phyloP scores from a whole-genome alignment of 2,888 invertebrate species.

The Torymus aiolomorphi region DNA sequence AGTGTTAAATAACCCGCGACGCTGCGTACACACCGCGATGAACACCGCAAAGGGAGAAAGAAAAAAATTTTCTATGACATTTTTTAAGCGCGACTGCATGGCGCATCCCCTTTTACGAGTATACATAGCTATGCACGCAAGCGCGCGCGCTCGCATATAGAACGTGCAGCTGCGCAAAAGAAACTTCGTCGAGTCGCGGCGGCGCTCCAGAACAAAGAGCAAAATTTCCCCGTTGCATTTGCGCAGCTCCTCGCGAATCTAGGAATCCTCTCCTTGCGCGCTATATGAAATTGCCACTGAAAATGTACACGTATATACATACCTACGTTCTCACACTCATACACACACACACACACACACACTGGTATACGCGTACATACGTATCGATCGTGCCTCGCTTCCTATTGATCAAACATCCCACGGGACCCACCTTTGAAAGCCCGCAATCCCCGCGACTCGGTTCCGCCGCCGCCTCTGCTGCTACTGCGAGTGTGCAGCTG shows the following conservation, averaged over 20 bases:
- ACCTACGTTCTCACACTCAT: background rate
- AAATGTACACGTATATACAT: slow-evolving; percentile 14
- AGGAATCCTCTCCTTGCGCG: background rate
- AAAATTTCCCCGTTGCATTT: background rate
- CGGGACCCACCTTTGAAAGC: slow-evolving; percentile 46
- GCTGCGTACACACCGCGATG: too few relatives aligned
- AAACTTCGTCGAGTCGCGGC: background rate
- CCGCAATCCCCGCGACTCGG: slow-evolving; percentile 38
- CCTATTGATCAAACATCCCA: slow-evolving; percentile 57
- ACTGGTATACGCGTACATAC: background rate
- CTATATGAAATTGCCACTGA: slow-evolving; percentile 13
- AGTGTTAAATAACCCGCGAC: too few relatives aligned
- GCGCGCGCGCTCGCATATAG: too few relatives aligned
- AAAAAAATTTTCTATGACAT: too few relatives aligned
- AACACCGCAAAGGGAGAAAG: too few relatives aligned
- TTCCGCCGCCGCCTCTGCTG: background rate
- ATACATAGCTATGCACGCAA: too few relatives aligned
- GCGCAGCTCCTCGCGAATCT: background rate
- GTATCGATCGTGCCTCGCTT: slow-evolving; percentile 36
- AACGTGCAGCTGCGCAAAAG: background rate
- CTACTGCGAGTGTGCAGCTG: slow-evolving; percentile 15
- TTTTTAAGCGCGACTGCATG: too few relatives aligned
- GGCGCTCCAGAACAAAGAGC: background rate
- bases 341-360: too few relatives aligned
- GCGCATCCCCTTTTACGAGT: too few relatives aligned